phyloP scores from a whole-genome alignment of 2,888 invertebrate species.

The Tenthredo amoena region DNA sequence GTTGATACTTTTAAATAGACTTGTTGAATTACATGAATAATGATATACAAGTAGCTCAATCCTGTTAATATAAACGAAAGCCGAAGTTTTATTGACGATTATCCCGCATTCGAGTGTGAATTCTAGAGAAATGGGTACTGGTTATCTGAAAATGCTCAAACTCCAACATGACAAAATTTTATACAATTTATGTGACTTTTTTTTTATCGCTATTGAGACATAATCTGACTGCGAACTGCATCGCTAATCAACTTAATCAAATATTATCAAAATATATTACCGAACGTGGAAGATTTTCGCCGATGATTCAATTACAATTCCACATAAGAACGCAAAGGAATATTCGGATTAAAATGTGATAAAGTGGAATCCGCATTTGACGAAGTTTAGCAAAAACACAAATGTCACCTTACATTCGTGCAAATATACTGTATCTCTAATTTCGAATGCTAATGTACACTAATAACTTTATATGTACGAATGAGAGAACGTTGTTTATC shows the following conservation, averaged over 20 bases:
- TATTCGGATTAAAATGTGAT: background rate
- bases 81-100: background rate
- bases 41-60: slow-evolving; percentile 22
- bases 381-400: background rate
- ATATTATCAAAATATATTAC: background rate
- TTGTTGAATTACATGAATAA: slow-evolving; percentile 26
- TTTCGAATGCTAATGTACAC: background rate
- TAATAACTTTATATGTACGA: slow-evolving; percentile 14
- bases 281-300: background rate
- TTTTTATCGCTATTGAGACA: background rate
- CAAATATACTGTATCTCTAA: background rate
- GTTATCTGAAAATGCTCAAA: slow-evolving; percentile 13
- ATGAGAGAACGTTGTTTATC: slow-evolving; percentile 17
- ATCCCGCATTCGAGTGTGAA: background rate
- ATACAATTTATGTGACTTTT: background rate
- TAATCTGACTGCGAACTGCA: slow-evolving; percentile 2
- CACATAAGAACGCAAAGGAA: background rate
- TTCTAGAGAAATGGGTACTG: background rate
- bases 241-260: background rate
- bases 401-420: slow-evolving; percentile 15
- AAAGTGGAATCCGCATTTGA: background rate
- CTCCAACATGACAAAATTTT: slow-evolving; percentile 19
- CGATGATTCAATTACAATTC: slow-evolving; percentile 2
- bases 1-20: slow-evolving; percentile 18
- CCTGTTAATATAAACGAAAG: background rate